Base-by-base conservation (phyloP, 1,140 invertebrate genomes). In the Metopolophium dirhodum region DNA sequence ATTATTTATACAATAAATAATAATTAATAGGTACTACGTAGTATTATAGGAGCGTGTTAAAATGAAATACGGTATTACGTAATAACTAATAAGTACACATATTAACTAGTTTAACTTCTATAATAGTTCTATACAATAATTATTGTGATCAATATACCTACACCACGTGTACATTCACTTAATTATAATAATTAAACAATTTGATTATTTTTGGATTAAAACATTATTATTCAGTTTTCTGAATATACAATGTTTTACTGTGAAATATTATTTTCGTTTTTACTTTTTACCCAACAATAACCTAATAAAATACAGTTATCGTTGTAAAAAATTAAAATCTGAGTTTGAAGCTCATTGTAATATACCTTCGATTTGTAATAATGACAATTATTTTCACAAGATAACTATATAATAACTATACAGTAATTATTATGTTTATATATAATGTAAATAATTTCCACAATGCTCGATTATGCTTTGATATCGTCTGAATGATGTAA, bases 351-450 rank as follows among this genome's bases (percentile, higher is more conserved):
- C 61, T 68, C 14, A 35, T 77, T 77, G 61, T 35, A 77, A 20
- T 77, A n/a, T 45, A 85, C 83, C 41, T 85, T 11, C 9, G 22
- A 41, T 85, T 85, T 23, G 45, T 4, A 47, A 47, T 30, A n/a
- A 88, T 22, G 30, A 35, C 18, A 8, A 88, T 88, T 49, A 88
- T 88, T 88, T 88, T 88, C 47, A 88, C 86, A 49, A 88, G 30
- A 88, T 51, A 87, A 45, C 8, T 47, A 47, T 14, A 3, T 22
- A 6, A 83, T 86, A 49, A 14, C 45, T 35, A 22, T n/a, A 87
- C n/a, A 30, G 49, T 87, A 47, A 87, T 87, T 88, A 35, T 49
- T n/a, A n/a, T 87, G 30, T 87, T 87, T 87, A 87, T n/a, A 49
- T 30, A 26, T 18, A 77, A n/a, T n/a, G 6, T 77, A 77, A 77